A percentile compares a stretch with the other conserved stretches of the same genome.
Evolutionary conservation across 1,140 invertebrate species (phyloP).

Genomic region (Pissodes strobi): DNA sequence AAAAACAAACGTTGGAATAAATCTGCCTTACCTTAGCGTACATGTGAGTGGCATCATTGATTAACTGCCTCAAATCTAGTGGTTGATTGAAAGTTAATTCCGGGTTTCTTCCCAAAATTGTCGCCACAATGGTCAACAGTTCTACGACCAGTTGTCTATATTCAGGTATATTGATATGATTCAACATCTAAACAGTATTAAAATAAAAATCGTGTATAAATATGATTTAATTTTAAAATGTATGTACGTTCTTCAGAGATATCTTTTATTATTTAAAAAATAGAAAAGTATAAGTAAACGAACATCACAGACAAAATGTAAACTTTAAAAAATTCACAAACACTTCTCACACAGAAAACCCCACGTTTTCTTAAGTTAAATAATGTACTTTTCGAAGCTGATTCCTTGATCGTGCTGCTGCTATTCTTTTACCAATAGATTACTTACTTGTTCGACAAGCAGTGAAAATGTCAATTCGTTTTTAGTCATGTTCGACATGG

Average conservation of each 20-base stretch:
- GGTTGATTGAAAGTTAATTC: conserved; percentile 86
- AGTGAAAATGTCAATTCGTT: conserved; percentile 97
- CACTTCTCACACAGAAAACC: too few species aligned
- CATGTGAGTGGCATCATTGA: conserved; percentile 83
- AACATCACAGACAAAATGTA: too few species aligned
- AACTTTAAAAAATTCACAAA: too few species aligned
- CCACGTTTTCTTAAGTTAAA: too few species aligned
- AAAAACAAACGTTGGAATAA: too few species aligned
- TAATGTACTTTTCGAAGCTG: too few species aligned
- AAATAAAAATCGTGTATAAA: too few species aligned
- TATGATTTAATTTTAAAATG: conserved; percentile 5
- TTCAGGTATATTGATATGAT: conserved; percentile 83
- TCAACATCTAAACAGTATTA: conserved; percentile 81
- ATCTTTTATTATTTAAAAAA: too few species aligned
- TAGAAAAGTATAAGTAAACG: too few species aligned
- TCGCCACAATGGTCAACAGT: conserved; percentile 90
- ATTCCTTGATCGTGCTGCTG: too few species aligned
- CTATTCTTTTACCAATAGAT: neutral
- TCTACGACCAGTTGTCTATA: conserved; percentile 95
- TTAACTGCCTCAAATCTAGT: conserved; percentile 83
- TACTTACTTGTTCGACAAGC: conserved; percentile 84
- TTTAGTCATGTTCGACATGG: conserved; percentile 92
- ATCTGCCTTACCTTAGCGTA: conserved; percentile 82
- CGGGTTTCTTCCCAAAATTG: conserved; percentile 92
- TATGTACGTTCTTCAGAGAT: neutral